Base-by-base conservation (phyloP, 1,140 invertebrate genomes). In the Trichonephila clavipes region DNA sequence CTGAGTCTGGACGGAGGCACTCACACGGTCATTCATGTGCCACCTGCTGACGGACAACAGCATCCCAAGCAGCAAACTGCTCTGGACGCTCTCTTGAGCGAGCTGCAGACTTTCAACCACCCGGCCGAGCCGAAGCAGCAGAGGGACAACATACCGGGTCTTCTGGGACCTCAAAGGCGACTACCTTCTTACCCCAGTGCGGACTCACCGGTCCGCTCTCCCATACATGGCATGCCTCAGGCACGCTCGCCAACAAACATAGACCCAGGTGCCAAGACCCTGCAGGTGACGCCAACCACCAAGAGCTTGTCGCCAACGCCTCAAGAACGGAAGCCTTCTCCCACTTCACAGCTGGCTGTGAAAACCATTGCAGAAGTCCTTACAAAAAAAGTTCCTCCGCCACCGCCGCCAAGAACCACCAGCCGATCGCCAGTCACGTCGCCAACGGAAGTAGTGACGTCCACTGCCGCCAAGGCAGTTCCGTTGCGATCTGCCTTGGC, bases 71-170 rank as follows among this genome's bases (percentile, higher is more conserved):
- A 91, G 81, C 88, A 90, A 34, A 98, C 98, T 97, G 97, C 98
- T 97, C 98, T 98, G 97, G 98, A 98, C 97, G 97, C 98, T 97
- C 96, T 99, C 97, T 96, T 99, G 98, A 98, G 98, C 95, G 98
- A 99, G 96, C 96, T 98, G 88, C 98, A 98, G 96, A 98, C 98
- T 14, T 98, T 98, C 88, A 94, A 89, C 51, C 89, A 86, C n/a
- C 86, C 92, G 8, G 94, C 59, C 44, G 92, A 93, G 69, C 93
- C 89, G 86, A 81, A 72, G 89, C 77, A 92, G 81, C 85, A 86
- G 59, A 51, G 92, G 34, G 94, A 94, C 69, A 88, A 89, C 82
- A 93, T 94, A 21, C 94, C 92, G 24, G 91, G 94, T 34, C 34
- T 90, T n/a, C 81, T 89, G n/a, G 94, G 94, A 58, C 94, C 91